phyloP scores from a whole-genome alignment of 2,113 vertebrate species.

The Lepisosteus osseus region DNA sequence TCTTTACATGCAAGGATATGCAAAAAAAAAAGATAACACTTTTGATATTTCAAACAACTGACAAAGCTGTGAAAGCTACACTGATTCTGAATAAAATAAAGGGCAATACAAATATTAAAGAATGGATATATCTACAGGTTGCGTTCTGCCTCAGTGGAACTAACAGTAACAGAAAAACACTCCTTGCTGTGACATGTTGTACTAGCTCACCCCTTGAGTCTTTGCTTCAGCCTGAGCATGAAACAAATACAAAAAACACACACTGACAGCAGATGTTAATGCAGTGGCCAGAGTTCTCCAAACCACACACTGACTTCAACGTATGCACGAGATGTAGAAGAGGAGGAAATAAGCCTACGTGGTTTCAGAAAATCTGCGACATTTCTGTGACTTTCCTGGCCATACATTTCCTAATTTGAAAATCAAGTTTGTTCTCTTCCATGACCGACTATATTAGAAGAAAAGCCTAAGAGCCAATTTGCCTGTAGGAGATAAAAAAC shows the following conservation, averaged over 20 bases:
- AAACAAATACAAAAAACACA: background rate
- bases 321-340: background rate
- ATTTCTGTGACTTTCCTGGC: background rate
- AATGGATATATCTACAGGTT: too few species aligned
- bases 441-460: background rate
- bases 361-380: background rate
- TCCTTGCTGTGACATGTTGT: too few species aligned
- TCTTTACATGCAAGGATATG: too few species aligned
- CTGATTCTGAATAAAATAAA: too few species aligned
- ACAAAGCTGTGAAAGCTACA: too few species aligned
- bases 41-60: too few species aligned
- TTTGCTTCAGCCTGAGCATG: background rate
- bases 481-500: constrained; percentile 26
- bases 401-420: constrained; percentile 3
- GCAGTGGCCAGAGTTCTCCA: background rate
- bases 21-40: too few species aligned
- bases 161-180: too few species aligned
- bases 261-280: background rate
- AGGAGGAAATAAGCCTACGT: background rate
- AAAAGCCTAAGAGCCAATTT: constrained; percentile 22
- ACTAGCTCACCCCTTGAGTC: too few species aligned
- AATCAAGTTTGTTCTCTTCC: background rate
- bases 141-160: too few species aligned
- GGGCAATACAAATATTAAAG: too few species aligned
- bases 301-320: background rate